phyloP scores from a whole-genome alignment of 1,140 invertebrate species.

The Sarcophaga peregrina region DNA sequence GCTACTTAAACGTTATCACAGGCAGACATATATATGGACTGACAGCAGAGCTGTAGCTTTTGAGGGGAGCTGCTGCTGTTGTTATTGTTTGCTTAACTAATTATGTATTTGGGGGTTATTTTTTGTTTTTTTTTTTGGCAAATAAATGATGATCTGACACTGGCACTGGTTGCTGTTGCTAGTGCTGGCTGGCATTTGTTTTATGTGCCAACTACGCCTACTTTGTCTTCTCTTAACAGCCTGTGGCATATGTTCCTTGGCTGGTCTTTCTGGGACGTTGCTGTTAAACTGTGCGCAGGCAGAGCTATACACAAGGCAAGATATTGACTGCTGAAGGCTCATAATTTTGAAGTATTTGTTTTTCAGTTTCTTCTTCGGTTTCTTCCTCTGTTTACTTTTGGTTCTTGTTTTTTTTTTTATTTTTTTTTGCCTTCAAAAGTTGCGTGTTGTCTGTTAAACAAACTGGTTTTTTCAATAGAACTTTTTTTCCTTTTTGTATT shows the following conservation, averaged over 20 bases:
- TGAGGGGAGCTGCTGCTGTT: background rate
- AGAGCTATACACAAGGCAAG: background rate
- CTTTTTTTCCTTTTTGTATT: background rate
- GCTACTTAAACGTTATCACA: too few relatives aligned
- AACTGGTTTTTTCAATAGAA: background rate
- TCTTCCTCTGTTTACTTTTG: background rate
- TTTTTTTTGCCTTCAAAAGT: background rate
- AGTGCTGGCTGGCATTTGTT: background rate
- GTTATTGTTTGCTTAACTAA: slow-evolving; percentile 5
- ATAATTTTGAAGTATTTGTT: background rate
- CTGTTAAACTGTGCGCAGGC: background rate
- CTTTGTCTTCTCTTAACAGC: slow-evolving; percentile 18
- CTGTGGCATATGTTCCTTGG: background rate
- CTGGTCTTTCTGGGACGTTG: slow-evolving; percentile 16
- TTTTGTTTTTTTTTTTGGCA: too few relatives aligned
- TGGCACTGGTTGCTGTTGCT: background rate
- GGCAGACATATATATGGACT: too few relatives aligned
- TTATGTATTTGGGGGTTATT: slow-evolving; percentile 23
- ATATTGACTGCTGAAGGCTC: background rate
- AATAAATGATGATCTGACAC: too few relatives aligned
- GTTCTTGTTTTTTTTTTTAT: too few relatives aligned
- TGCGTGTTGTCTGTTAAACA: background rate
- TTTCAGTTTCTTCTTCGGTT: background rate
- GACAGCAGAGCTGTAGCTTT: too few relatives aligned
- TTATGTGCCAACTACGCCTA: slow-evolving; percentile 21